phyloP scores from a whole-genome alignment of 2,888 invertebrate species.

The Euplagia quadripunctaria region DNA sequence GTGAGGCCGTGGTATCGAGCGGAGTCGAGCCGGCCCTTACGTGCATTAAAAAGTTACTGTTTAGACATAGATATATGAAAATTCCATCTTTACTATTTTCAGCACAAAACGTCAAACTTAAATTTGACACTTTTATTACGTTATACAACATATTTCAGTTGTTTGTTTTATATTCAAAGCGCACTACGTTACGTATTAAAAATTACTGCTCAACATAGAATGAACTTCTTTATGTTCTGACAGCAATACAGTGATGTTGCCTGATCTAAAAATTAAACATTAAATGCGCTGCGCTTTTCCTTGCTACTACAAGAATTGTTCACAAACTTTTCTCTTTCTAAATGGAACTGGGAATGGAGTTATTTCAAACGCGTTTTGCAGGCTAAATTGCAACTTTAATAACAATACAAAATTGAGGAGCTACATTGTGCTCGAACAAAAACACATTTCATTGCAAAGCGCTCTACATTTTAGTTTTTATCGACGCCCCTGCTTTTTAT shows the following conservation, averaged over 20 bases:
- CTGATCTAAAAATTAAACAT: not conserved
- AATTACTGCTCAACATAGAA: not conserved
- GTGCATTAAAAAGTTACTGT: too few species aligned
- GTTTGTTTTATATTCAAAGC: too few species aligned
- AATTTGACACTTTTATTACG: too few species aligned
- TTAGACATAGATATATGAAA: too few species aligned
- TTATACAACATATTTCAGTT: too few species aligned
- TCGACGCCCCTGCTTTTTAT: conserved; percentile 52
- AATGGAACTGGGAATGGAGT: not conserved
- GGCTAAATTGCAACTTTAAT: conserved; percentile 43
- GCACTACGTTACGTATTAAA: not conserved
- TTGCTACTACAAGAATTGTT: not conserved
- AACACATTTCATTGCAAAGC: conserved; percentile 54
- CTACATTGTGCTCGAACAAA: conserved; percentile 33
- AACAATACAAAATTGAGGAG: conserved; percentile 45
- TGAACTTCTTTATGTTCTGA: not conserved
- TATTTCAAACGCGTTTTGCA: conserved; percentile 22
- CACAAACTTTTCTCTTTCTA: not conserved
- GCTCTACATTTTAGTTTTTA: conserved; percentile 63
- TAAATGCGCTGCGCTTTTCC: not conserved
- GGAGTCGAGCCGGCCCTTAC: too few species aligned
- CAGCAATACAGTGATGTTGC: not conserved
- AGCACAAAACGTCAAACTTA: too few species aligned
- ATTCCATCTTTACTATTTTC: too few species aligned
- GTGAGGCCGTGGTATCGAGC: too few species aligned